These are phyloP conservation scores for Hippasteria phrygiana DNA, from an alignment of 53 echinoderm and acorn worm species.

Conservation along the genomic window DNA sequence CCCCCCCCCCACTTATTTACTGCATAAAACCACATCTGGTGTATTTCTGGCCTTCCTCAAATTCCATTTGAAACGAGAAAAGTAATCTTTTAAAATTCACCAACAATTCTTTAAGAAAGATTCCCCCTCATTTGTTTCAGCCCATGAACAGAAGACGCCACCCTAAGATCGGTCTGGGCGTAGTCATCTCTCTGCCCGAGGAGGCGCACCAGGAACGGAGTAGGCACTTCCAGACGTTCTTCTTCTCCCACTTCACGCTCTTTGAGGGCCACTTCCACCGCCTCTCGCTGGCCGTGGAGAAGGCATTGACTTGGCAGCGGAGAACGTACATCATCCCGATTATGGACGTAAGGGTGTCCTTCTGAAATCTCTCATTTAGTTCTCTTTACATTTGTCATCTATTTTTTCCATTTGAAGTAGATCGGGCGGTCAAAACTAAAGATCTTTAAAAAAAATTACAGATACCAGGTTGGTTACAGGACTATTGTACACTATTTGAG, in stretches of 20 bases:
- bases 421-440: no score
- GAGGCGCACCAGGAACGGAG: constrained; percentile 54
- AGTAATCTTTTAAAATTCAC: no score
- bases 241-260: constrained; percentile 98
- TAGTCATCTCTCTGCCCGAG: constrained; percentile 82
- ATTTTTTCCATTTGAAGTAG: no score
- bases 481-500: no score
- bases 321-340: constrained; percentile 70
- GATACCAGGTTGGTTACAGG: no score
- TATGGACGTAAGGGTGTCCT: constrained; percentile 83
- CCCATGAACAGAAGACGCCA: constrained; percentile 77
- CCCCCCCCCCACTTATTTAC: no score
- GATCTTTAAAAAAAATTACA: no score
- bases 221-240: constrained; percentile 83
- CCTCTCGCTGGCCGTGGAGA: constrained; percentile 76
- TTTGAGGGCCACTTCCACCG: constrained; percentile 90
- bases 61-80: no score
- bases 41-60: no score
- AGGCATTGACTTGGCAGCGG: constrained; percentile 72
- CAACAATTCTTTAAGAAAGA: background rate
- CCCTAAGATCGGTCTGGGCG: constrained; percentile 91
- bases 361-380: no score
- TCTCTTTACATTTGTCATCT: no score
- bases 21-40: no score
- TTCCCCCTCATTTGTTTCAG: constrained; percentile 37